Base-by-base conservation (phyloP, 2,113 vertebrate species). In the Corythoichthys intestinalis region DNA sequence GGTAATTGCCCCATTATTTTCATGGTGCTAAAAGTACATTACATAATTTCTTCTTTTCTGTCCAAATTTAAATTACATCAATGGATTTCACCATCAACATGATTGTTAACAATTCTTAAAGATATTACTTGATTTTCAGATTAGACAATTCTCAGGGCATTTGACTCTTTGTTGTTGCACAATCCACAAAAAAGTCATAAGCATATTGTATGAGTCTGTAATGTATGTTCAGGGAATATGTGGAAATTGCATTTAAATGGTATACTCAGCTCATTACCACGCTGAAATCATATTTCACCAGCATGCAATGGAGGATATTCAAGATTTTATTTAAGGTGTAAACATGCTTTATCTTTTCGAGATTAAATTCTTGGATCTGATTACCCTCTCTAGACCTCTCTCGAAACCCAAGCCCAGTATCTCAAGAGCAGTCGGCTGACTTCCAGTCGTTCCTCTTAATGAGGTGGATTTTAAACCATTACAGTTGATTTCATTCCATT, bases 291-390 rank as follows among this genome's bases (percentile, higher is more conserved):
- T 80, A 88, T 91, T 90, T 86, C 86, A 69, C 80, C 71, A 72
- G 84, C 90, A 85, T 75, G 82, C 88, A 83, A 75, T 77, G 79
- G 86, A 90, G 87, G 90, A 88, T 86, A 88, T 88, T 91, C 91
- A 91, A 28, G 88, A 85, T 71, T 86, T 91, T 87, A 86, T 91
- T 90, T 90, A 87, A 79, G 91, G 88, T 87, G 90, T 91, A 93
- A 93, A 93, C 91, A 92, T 83, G 82, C 88, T 88, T 88, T 88
- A 86, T 89, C 89, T 87, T 86, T 89, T 90, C 90, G 85, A 90
- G 90, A 93, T 91, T 88, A 92, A 86, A 85, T 89, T 85, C 44
- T 65, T 46, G 60, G 87, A 83, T 92, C 90, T 75, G 67, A 83
- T 91, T 92, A 89, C 88, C 50, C 58, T 75, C 77, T 78, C 73